These are phyloP conservation scores for Sebastes trivittatus DNA, from an alignment of 2,797 vertebrate species.

Conservation along the genomic window DNA sequence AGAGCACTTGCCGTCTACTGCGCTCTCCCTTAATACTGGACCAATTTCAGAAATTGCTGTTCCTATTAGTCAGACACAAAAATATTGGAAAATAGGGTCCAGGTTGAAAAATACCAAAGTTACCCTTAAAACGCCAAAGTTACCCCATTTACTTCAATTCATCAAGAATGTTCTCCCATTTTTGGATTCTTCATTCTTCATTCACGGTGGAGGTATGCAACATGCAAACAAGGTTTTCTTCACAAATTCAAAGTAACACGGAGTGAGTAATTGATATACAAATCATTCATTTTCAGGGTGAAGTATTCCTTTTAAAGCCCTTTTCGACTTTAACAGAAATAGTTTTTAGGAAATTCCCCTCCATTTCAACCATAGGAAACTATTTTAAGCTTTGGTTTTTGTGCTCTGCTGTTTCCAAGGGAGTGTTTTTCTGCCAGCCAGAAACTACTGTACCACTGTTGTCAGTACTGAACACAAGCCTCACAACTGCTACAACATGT, in stretches of 20 bases:
- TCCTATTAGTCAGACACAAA: no score
- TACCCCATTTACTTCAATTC: not conserved
- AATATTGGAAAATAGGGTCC: no score
- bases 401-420: not conserved
- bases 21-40: no score
- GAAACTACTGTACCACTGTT: not conserved
- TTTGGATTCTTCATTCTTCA: not conserved
- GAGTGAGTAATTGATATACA: not conserved
- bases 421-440: slow-evolving; percentile 7
- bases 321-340: not conserved
- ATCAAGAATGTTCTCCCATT: not conserved
- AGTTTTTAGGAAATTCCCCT: not conserved
- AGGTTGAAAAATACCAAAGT: no score
- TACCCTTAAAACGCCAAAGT: no score
- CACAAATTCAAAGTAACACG: not conserved
- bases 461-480: not conserved
- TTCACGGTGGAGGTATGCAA: not conserved
- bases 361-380: not conserved
- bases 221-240: not conserved
- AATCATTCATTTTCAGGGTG: not conserved
- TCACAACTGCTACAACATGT: not conserved
- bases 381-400: not conserved
- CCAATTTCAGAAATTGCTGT: no score
- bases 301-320: not conserved
- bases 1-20: no score